A percentile compares a stretch with the other conserved stretches of the same genome.
phyloP scores from a whole-genome alignment of 2,113 vertebrate genomes.

The Misgurnus anguillicaudatus region DNA sequence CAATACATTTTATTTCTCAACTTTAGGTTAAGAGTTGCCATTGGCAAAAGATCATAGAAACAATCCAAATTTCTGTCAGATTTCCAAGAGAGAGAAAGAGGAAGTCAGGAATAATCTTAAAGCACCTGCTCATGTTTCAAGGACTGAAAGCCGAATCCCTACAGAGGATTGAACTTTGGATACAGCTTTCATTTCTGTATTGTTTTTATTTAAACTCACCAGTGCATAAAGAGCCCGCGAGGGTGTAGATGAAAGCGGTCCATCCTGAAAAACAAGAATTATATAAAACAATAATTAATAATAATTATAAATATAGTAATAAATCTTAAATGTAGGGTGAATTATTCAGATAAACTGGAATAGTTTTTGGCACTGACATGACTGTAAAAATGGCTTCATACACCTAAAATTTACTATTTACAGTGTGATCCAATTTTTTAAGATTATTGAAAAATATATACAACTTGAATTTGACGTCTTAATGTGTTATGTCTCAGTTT shows the following conservation, averaged over 20 bases:
- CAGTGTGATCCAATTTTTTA: neutral
- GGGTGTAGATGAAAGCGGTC: conserved; percentile 79
- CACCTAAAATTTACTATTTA: neutral
- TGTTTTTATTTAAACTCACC: conserved; percentile 68
- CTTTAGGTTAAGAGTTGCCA: conserved; percentile 41
- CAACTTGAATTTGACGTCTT: too few species aligned
- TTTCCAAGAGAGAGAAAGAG: conserved; percentile 34
- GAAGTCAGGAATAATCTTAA: conserved; percentile 38
- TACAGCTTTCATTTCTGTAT: neutral
- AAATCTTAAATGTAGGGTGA: neutral
- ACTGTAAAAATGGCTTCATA: neutral
- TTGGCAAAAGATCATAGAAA: conserved; percentile 64
- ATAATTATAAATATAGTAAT: neutral
- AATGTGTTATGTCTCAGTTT: too few species aligned
- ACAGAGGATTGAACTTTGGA: neutral
- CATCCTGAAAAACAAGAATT: conserved; percentile 67
- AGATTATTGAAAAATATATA: too few species aligned
- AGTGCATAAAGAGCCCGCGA: conserved; percentile 66
- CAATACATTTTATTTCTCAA: conserved; percentile 36
- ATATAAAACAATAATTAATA: conserved; percentile 14
- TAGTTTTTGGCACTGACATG: neutral
- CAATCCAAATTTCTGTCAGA: conserved; percentile 42
- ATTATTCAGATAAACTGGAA: neutral
- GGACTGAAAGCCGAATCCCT: conserved; percentile 10
- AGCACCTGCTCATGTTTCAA: conserved; percentile 35